phyloP scores from a whole-genome alignment of 2,888 invertebrate species.

The Cataglyphis albicans region DNA sequence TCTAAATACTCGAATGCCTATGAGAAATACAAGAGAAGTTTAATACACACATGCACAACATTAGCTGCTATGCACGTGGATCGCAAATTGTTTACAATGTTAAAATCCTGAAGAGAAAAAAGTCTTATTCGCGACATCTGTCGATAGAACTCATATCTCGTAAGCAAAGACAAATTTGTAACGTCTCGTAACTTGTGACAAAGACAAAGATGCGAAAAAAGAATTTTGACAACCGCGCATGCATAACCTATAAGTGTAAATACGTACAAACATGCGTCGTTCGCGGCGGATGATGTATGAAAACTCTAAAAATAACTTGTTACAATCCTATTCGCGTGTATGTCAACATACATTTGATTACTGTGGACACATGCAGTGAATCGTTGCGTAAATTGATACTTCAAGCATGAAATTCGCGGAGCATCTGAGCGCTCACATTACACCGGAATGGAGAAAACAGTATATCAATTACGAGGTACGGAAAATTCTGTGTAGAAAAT shows the following conservation, averaged over 20 bases:
- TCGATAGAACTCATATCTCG: not conserved
- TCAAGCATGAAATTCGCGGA: conserved; percentile 95
- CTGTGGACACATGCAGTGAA: not conserved
- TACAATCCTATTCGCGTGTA: conserved; percentile 40
- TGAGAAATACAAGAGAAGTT: not conserved
- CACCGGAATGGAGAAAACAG: conserved; percentile 97
- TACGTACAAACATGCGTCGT: conserved; percentile 34
- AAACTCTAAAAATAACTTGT: conserved; percentile 58
- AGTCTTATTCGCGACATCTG: not conserved
- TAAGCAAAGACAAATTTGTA: not conserved
- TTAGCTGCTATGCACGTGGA: not conserved
- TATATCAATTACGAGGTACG: conserved; percentile 91
- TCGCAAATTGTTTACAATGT: conserved; percentile 9
- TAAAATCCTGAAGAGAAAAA: not conserved
- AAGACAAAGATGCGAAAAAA: not conserved
- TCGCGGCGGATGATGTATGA: not conserved
- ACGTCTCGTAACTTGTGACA: not conserved
- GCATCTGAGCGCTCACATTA: conserved; percentile 94
- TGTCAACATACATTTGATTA: conserved; percentile 5
- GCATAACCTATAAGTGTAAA: conserved; percentile 56
- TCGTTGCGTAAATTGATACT: conserved; percentile 25
- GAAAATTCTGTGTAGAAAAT: not conserved
- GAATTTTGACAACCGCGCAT: not conserved
- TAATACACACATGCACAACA: not conserved
- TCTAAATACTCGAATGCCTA: not conserved